Base-by-base conservation (phyloP, 1,140 invertebrate genomes). In the Gonatopus flavifemur region DNA sequence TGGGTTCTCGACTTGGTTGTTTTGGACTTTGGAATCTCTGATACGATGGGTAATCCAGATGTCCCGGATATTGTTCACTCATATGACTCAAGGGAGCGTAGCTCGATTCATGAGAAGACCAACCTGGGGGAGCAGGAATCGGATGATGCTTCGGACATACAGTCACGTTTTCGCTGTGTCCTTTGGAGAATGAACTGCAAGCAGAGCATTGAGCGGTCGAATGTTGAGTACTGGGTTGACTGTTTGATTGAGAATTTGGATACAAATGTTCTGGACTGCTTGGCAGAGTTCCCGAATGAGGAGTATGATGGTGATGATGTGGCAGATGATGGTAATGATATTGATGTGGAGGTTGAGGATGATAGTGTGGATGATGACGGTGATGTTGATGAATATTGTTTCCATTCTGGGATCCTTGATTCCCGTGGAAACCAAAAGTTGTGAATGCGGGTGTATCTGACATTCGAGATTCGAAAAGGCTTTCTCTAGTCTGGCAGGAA, bases 401-500 rank as follows among this genome's bases (percentile, higher is more conserved):
- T 41, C 53, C 65, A 46, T 66, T 76, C 43, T 57, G 67, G 31
- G 52, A 67, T 25, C 46, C 50, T 18, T 48, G 59, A 52, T 39
- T 58, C 10, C 52, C 63, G 25, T 57, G 55, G 8, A 73, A 65
- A 2, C 73, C 73, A 31, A 74, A 77, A 1, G 74, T 76, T 1
- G 72, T 75, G 36, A 76, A 74, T 10, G 54, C 54, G 0, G 54
- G 44, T 13, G 56, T 28, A 8, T 74, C 67, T 0, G 58, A n/a
- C 6, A 66, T 52, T 13, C 59, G 54, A 0, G 68, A 45, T n/a
- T 87, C 82, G 62, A 89, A 88, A 3, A 90, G 72, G 61, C 86
- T 89, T 62, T 90, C 88, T 28, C 88, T 79, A 0, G 89, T 91
- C 66, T 92, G 89, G 64, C 88, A 90, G 3, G 86, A 87, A 42